Conservation (phyloP, 2,113 vertebrate species). For the Forbesichthys papilliferus region DNA sequence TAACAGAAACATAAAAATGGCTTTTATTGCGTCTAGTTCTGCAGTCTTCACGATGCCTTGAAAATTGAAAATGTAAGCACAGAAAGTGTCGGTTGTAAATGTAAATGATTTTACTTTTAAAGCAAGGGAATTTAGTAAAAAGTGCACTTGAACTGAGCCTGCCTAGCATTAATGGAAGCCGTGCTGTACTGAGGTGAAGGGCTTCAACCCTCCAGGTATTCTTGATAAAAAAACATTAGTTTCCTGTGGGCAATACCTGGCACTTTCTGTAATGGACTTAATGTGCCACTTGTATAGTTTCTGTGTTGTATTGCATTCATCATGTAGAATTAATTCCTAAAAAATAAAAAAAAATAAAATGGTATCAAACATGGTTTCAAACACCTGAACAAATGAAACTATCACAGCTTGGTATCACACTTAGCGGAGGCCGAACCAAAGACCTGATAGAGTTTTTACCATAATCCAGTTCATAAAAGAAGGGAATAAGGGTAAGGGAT, state of each 20-base stretch:
- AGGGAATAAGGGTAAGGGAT: slow-evolving; percentile 29
- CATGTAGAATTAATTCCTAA: slow-evolving; percentile 45
- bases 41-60: slow-evolving; percentile 41
- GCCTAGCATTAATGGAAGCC: slow-evolving; percentile 58
- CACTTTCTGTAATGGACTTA: slow-evolving; percentile 59
- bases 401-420: slow-evolving; percentile 68
- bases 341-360: slow-evolving; percentile 23
- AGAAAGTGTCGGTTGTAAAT: slow-evolving; percentile 51
- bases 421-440: slow-evolving; percentile 53
- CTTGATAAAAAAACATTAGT: slow-evolving; percentile 70
- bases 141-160: slow-evolving; percentile 61
- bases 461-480: slow-evolving; percentile 22
- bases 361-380: slow-evolving; percentile 49
- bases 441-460: slow-evolving; percentile 63
- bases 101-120: slow-evolving; percentile 70
- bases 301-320: slow-evolving; percentile 44
- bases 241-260: slow-evolving; percentile 61
- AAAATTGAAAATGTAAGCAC: slow-evolving; percentile 33
- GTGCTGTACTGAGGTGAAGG: slow-evolving; percentile 41
- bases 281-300: slow-evolving; percentile 41
- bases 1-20: slow-evolving; percentile 10
- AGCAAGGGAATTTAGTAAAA: slow-evolving; percentile 63
- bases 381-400: slow-evolving; percentile 66
- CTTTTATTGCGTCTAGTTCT: slow-evolving; percentile 21
- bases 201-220: slow-evolving; percentile 58